Conservation (phyloP, 2,888 invertebrate genomes). For the Oxytorus armatus region DNA sequence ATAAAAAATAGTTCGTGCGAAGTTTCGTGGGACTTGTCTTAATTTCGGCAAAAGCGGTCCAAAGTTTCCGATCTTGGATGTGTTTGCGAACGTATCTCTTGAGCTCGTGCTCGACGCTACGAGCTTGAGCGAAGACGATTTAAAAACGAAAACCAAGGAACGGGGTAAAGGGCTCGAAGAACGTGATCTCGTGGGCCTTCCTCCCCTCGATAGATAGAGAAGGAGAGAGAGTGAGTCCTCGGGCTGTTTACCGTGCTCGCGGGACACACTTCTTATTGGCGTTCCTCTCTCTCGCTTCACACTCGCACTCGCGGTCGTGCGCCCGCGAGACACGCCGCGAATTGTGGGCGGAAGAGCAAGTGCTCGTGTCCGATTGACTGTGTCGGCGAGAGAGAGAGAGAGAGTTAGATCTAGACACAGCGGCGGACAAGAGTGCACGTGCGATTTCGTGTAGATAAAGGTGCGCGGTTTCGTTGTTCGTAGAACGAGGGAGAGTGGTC, state of each 20-base stretch:
- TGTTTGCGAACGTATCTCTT: conserved; percentile 17
- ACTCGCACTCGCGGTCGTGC: conserved; percentile 33
- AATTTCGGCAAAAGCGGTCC: background rate
- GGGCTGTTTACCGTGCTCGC: too few relatives aligned
- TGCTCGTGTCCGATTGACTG: conserved; percentile 60
- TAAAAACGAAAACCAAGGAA: background rate
- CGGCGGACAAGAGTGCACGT: conserved; percentile 12
- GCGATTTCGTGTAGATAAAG: background rate
- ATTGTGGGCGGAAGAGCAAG: conserved; percentile 46
- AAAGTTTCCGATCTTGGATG: conserved; percentile 26
- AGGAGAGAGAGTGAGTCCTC: too few relatives aligned
- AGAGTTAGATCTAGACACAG: conserved; percentile 11
- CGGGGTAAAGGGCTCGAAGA: background rate
- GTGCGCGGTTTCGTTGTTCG: too few relatives aligned
- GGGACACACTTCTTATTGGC: too few relatives aligned
- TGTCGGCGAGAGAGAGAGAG: conserved; percentile 47
- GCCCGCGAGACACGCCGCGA: conserved; percentile 25
- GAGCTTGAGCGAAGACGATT: conserved; percentile 13
- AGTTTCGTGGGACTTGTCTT: conserved; percentile 15
- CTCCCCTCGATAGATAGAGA: conserved; percentile 45
- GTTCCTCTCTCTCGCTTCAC: conserved; percentile 26
- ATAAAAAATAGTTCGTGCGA: background rate
- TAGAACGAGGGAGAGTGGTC: conserved; percentile 5
- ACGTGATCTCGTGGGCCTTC: conserved; percentile 4
- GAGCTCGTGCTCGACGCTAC: conserved; percentile 34